These are phyloP conservation scores for Hypsopygia costalis DNA, from an alignment of 2,888 invertebrate genomes.

Conservation along the genomic window DNA sequence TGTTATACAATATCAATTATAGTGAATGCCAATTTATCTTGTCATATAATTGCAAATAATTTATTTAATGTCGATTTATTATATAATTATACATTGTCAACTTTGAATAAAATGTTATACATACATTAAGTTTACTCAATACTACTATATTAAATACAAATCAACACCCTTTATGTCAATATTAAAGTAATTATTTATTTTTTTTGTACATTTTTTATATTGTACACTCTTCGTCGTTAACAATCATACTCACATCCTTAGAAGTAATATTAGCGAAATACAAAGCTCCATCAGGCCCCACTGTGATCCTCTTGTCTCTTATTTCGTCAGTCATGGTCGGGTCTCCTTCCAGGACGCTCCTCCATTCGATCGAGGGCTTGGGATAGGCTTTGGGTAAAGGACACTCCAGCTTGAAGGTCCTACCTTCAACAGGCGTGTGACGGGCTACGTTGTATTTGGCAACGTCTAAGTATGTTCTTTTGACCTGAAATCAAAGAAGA, in stretches of 20 bases:
- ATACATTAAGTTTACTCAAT: no score
- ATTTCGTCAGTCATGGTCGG: slow-evolving; percentile 31
- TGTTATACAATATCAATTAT: no score
- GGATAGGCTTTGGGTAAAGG: slow-evolving; percentile 49
- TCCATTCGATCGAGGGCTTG: slow-evolving; percentile 52
- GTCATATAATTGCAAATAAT: no score
- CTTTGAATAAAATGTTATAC: no score
- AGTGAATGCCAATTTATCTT: no score
- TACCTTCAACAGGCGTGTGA: slow-evolving; percentile 49
- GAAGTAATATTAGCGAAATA: slow-evolving; percentile 54
- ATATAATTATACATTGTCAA: no score
- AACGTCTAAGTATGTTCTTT: slow-evolving; percentile 34
- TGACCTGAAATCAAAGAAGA: slow-evolving; percentile 33
- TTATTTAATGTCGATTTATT: no score
- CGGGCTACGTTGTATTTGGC: slow-evolving; percentile 32
- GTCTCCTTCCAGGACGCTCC: slow-evolving; percentile 33
- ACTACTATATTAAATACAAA: no score
- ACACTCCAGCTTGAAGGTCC: slow-evolving; percentile 52
- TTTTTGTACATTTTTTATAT: no score
- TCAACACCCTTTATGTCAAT: no score
- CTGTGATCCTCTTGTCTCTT: slow-evolving; percentile 38
- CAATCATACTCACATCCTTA: slow-evolving; percentile 33
- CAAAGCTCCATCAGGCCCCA: slow-evolving; percentile 49
- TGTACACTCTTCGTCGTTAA: no score
- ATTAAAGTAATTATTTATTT: no score